Base-by-base conservation (phyloP, 2,888 invertebrate species). In the Noctua janthe region DNA sequence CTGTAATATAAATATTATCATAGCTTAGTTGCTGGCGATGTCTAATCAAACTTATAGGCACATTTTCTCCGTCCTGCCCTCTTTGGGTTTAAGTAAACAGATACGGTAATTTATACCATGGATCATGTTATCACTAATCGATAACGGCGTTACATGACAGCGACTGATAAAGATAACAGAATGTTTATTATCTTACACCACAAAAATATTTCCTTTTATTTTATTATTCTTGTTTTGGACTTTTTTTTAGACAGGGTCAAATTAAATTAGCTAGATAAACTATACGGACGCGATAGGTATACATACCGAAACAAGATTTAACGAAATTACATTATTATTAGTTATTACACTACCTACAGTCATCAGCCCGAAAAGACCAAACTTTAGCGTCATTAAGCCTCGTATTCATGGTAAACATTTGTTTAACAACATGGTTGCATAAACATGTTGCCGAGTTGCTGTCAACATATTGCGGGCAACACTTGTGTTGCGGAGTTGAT, bases 51-150 rank as follows among this genome's bases (percentile, higher is more conserved):
- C 35, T 1, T 66, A 59, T 1, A 47, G 4, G 15, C 54, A 49
- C 20, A 56, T 56, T 75, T 69, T 49, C 67, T 59, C 23, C 13
- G 76, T 29, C 69, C 71, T 83, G 74, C 69, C 23, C 74, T 17
- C 56, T 64, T 39, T 35, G 23, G 17, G 54, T 71, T 54, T 56
- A 49, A 35, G 35, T 35, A 51, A 72, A 75, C 56, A 75, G 81
- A 85, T 83, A 80, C 75, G n/a, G 6, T 5, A 35, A 64, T 72
- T 62, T 54, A 84, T 71, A 59, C 23, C 23, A 51, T n/a, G 39
- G 86, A 81, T 76, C 72, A 59, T n/a, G 56, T 54, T 85, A 85
- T 81, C 75, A 59, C 7, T 10, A 17, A 54, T 51, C 11, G 75
- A 81, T 81, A 75, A 1, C 8, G 20, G 56, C n/a, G 11, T 35